Conservation (phyloP, 2,888 invertebrate species). For the Xanthia togata region DNA sequence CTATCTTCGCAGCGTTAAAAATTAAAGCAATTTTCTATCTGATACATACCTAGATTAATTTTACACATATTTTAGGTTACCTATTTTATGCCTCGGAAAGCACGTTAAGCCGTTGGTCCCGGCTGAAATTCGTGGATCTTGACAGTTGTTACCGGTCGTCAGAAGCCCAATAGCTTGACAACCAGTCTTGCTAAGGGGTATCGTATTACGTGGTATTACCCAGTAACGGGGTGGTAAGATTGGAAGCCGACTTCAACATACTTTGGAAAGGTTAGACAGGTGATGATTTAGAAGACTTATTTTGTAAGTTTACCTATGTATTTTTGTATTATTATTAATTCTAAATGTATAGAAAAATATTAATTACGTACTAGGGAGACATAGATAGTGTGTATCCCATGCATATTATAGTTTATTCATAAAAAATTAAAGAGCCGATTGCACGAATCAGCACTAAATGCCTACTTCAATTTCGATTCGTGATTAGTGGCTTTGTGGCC, state of each 20-base stretch:
- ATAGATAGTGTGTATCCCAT: not conserved
- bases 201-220: too few species aligned
- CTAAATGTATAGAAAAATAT: not conserved
- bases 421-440: not conserved
- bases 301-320: not conserved
- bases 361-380: not conserved
- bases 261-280: too few species aligned
- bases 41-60: not conserved
- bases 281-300: not conserved
- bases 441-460: not conserved
- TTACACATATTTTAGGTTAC: not conserved
- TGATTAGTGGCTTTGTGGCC: not conserved
- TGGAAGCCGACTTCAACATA: too few species aligned
- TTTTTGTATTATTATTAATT: not conserved
- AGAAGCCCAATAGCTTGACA: too few species aligned
- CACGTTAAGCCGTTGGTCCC: too few species aligned
- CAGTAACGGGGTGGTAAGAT: too few species aligned
- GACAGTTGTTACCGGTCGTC: too few species aligned
- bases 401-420: not conserved
- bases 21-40: not conserved
- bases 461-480: not conserved
- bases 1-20: not conserved
- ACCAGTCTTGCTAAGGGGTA: too few species aligned
- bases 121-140: too few species aligned
- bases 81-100: not conserved